These are phyloP conservation scores for Gorsachius goisagi DNA, from an alignment of 2,113 vertebrate genomes.

Conservation along the genomic window DNA sequence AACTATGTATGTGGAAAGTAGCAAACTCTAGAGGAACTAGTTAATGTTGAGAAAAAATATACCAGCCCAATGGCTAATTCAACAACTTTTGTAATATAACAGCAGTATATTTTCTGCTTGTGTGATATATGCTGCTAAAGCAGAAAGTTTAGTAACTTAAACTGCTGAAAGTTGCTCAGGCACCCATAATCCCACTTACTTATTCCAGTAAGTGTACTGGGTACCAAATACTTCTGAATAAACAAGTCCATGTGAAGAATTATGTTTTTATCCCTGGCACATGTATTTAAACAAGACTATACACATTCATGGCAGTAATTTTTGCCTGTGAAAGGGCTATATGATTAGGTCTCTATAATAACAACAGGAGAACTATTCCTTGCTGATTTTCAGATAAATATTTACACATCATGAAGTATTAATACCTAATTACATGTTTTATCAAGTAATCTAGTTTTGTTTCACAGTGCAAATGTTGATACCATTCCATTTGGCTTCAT, in stretches of 20 bases:
- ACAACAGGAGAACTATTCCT: neutral
- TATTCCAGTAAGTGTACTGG: neutral
- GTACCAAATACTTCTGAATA: neutral
- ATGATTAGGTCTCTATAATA: neutral
- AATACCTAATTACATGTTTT: neutral
- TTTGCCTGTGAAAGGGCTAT: neutral
- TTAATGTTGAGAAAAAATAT: neutral
- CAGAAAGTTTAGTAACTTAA: neutral
- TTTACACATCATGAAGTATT: neutral
- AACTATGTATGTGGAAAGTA: neutral
- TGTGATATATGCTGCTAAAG: neutral
- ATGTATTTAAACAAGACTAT: neutral
- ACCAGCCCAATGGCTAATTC: neutral
- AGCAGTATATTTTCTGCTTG: neutral
- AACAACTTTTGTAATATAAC: neutral
- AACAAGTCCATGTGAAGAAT: neutral
- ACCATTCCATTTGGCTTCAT: neutral
- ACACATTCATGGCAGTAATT: neutral
- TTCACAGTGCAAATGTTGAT: neutral
- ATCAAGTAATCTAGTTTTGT: neutral
- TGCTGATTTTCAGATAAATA: neutral
- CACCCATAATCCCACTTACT: neutral
- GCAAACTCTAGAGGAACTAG: neutral
- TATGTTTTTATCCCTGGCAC: rapidly evolving
- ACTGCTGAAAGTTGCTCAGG: neutral